A percentile compares a stretch with the other conserved stretches of the same genome.
phyloP scores from a whole-genome alignment of 2,113 vertebrate species.

The Grus americana region DNA sequence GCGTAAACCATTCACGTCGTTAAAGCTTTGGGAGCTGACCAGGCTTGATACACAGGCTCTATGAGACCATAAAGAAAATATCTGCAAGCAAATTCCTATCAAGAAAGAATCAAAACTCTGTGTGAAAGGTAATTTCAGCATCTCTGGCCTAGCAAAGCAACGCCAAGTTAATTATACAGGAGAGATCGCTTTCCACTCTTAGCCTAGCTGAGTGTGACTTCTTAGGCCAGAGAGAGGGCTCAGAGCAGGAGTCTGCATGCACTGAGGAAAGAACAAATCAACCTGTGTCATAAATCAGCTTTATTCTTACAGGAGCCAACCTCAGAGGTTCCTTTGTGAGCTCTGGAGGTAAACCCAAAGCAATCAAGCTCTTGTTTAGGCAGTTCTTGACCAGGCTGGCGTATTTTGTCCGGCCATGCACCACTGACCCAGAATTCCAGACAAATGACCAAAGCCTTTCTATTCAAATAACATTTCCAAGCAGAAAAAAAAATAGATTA shows the following conservation, averaged over 20 bases:
- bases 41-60: background rate
- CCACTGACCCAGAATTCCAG: background rate
- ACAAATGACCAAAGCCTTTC: background rate
- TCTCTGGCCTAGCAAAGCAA: background rate
- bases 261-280: background rate
- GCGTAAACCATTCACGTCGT: background rate
- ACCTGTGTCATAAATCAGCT: background rate
- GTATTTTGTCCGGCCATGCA: background rate
- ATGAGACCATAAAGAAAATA: constrained; percentile 8
- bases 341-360: background rate
- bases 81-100: background rate
- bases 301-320: background rate
- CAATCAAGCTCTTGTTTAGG: background rate
- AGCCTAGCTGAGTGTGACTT: background rate
- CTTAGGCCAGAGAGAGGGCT: background rate
- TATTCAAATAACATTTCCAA: background rate
- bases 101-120: constrained; percentile 14
- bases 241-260: background rate
- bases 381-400: background rate
- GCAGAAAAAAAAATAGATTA: background rate
- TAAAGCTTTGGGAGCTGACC: constrained; percentile 27
- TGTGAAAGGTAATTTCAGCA: background rate
- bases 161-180: background rate
- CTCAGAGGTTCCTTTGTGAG: background rate
- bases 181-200: background rate